Evolutionary conservation across 2,797 vertebrate genomes (phyloP).

Genomic region (Hoplostethus mediterraneus): DNA sequence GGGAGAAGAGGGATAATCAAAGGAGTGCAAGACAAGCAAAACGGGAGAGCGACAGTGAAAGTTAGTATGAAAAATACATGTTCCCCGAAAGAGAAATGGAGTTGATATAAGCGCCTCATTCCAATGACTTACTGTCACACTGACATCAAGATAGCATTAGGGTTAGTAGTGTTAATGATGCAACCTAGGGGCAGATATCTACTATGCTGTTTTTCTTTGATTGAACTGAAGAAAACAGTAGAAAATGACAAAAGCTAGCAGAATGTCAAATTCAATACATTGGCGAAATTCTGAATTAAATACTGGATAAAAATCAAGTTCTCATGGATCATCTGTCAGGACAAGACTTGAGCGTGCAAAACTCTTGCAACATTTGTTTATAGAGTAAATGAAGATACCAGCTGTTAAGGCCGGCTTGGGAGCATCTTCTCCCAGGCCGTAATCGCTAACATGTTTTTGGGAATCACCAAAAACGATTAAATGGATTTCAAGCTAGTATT

Average conservation of each 20-base stretch:
- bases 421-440: neutral
- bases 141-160: conserved; percentile 19
- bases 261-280: conserved; percentile 30
- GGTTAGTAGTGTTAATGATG: conserved; percentile 22
- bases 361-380: neutral
- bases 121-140: conserved; percentile 19
- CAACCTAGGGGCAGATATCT: conserved; percentile 12
- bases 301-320: conserved; percentile 1
- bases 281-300: neutral
- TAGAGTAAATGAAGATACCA: conserved; percentile 11
- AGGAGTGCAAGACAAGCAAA: conserved; percentile 39
- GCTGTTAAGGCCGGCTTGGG: neutral
- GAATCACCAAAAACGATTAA: neutral
- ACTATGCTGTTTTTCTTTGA: conserved; percentile 38
- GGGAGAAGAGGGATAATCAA: conserved; percentile 53
- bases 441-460: neutral
- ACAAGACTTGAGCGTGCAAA: too few relatives aligned
- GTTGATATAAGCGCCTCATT: conserved; percentile 8
- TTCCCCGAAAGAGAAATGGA: conserved; percentile 8
- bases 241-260: conserved; percentile 59
- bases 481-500: neutral
- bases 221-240: conserved; percentile 59
- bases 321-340: conserved; percentile 3
- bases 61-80: conserved; percentile 16
- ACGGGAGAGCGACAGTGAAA: conserved; percentile 5